Conservation (phyloP, 2,113 vertebrate species). For the Periophthalmodon schlosseri region DNA sequence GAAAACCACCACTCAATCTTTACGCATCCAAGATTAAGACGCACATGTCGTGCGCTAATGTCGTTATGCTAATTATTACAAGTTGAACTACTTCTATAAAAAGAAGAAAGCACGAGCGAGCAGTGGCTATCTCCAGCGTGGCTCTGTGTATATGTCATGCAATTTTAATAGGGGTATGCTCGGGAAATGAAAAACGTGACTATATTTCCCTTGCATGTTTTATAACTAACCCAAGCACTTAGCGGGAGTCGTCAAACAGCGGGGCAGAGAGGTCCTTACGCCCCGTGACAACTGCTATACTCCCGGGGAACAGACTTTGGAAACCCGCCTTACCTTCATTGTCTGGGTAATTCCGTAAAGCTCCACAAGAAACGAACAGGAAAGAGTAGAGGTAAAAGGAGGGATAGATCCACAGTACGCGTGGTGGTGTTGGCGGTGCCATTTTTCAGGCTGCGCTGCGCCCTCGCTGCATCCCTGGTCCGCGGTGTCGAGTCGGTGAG, state of each 20-base stretch:
- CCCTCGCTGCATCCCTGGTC: conserved; percentile 80
- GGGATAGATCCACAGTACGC: conserved; percentile 80
- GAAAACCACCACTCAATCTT: conserved; percentile 27
- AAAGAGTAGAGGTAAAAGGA: conserved; percentile 57
- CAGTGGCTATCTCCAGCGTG: conserved; percentile 31
- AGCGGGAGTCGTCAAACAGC: conserved; percentile 41
- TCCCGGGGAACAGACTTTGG: conserved; percentile 19
- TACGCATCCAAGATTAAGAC: conserved; percentile 43
- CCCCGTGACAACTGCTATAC: conserved; percentile 18
- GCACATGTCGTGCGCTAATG: conserved; percentile 30
- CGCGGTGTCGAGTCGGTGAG: conserved; percentile 72
- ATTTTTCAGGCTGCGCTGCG: conserved; percentile 82
- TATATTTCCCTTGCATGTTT: conserved; percentile 65
- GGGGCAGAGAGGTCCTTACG: conserved; percentile 37
- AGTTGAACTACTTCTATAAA: conserved; percentile 47
- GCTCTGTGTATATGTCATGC: conserved; percentile 49
- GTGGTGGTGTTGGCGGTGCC: conserved; percentile 72
- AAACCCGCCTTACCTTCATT: conserved; percentile 78
- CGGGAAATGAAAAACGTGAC: conserved; percentile 66
- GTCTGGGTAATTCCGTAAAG: conserved; percentile 80
- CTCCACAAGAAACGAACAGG: conserved; percentile 65
- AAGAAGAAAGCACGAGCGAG: conserved; percentile 6
- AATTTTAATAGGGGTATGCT: conserved; percentile 68
- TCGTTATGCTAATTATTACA: conserved; percentile 45
- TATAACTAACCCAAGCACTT: conserved; percentile 62